Evolutionary conservation across 2,113 vertebrate species (phyloP).

Genomic region (Pterophyllum scalare): DNA sequence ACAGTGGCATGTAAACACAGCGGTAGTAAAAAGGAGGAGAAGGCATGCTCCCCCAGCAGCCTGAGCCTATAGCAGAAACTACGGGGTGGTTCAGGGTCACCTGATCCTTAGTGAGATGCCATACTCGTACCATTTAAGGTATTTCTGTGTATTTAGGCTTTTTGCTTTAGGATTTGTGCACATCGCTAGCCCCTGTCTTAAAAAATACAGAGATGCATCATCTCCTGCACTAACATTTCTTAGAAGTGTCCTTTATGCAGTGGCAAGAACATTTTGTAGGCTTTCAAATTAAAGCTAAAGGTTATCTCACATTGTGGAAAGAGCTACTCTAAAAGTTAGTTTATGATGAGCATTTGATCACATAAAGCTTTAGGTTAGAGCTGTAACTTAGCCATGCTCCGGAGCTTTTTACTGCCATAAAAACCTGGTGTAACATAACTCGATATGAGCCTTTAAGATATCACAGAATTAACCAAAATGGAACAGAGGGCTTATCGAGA

Average conservation of each 20-base stretch:
- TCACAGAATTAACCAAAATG: not conserved
- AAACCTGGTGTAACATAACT: not conserved
- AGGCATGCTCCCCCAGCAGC: not conserved
- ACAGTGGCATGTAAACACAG: not conserved
- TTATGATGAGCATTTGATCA: not conserved
- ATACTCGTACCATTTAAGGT: too few species aligned
- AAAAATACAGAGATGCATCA: not conserved
- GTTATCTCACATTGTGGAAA: not conserved
- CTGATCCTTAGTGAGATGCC: not conserved
- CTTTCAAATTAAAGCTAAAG: not conserved
- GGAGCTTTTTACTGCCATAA: not conserved
- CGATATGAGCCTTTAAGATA: conserved; percentile 3
- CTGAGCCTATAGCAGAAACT: not conserved
- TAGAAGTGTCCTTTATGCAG: not conserved
- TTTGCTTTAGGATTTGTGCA: too few species aligned
- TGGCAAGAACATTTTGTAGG: not conserved
- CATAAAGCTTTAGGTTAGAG: not conserved
- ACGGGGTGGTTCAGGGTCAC: not conserved
- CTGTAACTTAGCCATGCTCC: not conserved
- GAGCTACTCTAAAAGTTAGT: not conserved
- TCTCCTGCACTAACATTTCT: not conserved
- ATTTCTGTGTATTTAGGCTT: too few species aligned
- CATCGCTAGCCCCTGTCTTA: too few species aligned
- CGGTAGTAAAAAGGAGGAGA: not conserved
- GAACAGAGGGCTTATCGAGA: not conserved